Base-by-base conservation (phyloP, 2,888 invertebrate species). In the Chrysomela aeneicollis region DNA sequence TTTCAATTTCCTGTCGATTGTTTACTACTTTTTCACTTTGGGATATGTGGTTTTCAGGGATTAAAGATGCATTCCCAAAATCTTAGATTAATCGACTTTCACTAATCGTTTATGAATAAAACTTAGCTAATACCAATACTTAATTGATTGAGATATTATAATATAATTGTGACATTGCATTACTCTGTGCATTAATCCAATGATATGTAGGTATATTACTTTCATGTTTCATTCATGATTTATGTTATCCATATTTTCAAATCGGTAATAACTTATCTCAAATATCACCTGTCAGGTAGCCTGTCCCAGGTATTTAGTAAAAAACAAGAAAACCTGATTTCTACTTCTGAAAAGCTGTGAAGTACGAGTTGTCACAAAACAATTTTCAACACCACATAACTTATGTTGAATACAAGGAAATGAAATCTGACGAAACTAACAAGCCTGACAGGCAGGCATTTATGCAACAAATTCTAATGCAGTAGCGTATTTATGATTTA, bases 331-430 rank as follows among this genome's bases (percentile, higher is more conserved):
- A 4, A 8, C 32, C 5, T 6, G 32, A 35, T 35, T 35, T 35
- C 32, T 35, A 35, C 4, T 26, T 26, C 6, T 6, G 6, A 26
- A 26, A 6, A 26, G 26, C 26, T 26, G 26, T 26, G 26, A 26
- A 26, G 3, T 26, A 6, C 26, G 6, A 4, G 26, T 15, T 26
- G 51, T 2, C 32, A 32, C 9, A 32, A 32, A 19, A 17, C 53
- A 53, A 30, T 32, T 53, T 19, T 42, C 22, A 42, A 42, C 21
- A 42, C 15, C 18, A 37, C 19, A 54, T 21, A 37, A 54, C 9
- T 55, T 22, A n/a, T 9, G n/a, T 42, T 21, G 2, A 18, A 53
- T 42, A 19, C 22, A 42, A 8, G 42, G 12, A 42, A 42, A 17
- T 15, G 9, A n/a, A 54, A 37, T 21, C 37, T n/a, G n/a, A 42